A percentile compares a stretch with the other conserved stretches of the same genome.
phyloP scores from a whole-genome alignment of 1,140 invertebrate genomes.

The Scaptodrosophila lebanonensis region DNA sequence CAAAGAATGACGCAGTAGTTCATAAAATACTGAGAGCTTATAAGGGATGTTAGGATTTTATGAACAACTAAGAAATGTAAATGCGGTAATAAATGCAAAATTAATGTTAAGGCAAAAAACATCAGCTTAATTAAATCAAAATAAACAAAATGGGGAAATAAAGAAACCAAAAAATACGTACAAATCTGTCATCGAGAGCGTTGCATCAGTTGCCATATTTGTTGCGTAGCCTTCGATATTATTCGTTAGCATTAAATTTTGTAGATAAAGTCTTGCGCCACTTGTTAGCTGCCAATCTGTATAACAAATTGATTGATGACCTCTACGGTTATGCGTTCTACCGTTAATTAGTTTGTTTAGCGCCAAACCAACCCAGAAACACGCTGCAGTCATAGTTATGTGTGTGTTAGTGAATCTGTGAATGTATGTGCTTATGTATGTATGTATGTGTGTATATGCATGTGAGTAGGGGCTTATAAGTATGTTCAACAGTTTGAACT shows the following conservation, averaged over 20 bases:
- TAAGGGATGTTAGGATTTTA: no score
- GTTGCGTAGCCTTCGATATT: neutral
- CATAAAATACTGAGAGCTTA: no score
- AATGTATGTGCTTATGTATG: conserved; percentile 3
- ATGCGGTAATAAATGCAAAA: neutral
- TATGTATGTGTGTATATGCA: conserved; percentile 1
- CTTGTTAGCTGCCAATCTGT: conserved; percentile 17
- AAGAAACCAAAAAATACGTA: conserved; percentile 28
- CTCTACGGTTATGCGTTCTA: conserved; percentile 1
- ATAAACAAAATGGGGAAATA: neutral
- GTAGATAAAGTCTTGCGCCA: neutral
- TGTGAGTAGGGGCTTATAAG: neutral
- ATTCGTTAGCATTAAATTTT: neutral
- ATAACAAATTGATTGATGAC: conserved; percentile 28
- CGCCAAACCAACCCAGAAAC: no score
- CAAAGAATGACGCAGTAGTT: no score
- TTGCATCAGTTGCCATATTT: conserved; percentile 8
- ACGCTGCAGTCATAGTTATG: no score
- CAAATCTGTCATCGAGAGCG: conserved; percentile 19
- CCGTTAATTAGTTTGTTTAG: neutral
- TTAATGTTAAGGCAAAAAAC: neutral
- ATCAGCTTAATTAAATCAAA: neutral
- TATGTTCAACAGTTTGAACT: conserved; percentile 28
- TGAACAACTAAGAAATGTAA: conserved; percentile 4
- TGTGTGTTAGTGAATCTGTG: neutral